phyloP scores from a whole-genome alignment of 1,140 invertebrate species.

The Neotoxoptera formosana region DNA sequence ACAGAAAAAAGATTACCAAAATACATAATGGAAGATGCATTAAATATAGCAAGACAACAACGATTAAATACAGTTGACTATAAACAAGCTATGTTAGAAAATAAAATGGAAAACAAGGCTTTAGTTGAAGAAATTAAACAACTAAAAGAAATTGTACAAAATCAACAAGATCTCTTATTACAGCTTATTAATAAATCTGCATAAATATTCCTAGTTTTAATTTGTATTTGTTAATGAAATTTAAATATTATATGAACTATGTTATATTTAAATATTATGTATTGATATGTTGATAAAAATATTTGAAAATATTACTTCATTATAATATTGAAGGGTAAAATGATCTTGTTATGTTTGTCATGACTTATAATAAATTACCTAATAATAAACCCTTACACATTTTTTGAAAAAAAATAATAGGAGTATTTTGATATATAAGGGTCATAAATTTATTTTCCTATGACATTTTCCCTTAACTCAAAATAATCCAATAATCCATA shows the following conservation, averaged over 20 bases:
- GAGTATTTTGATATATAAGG: constrained; percentile 3
- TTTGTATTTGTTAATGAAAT: constrained; percentile 23
- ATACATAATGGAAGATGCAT: constrained; percentile 77
- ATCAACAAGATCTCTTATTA: constrained; percentile 50
- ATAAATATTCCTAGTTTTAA: constrained; percentile 19
- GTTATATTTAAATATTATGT: constrained; percentile 18
- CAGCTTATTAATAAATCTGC: constrained; percentile 51
- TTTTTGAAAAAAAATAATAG: constrained; percentile 6
- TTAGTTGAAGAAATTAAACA: constrained; percentile 57
- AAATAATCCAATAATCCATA: constrained; percentile 25
- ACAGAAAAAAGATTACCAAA: constrained; percentile 78
- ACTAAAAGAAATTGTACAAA: constrained; percentile 55
- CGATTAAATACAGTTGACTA: constrained; percentile 46
- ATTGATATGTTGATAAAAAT: constrained; percentile 19
- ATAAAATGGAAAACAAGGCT: constrained; percentile 57
- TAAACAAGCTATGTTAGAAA: constrained; percentile 55
- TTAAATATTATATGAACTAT: constrained; percentile 15
- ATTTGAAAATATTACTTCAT: constrained; percentile 40
- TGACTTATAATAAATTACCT: constrained; percentile 61
- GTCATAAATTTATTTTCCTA: constrained; percentile 14
- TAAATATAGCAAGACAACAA: constrained; percentile 75
- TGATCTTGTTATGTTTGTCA: constrained; percentile 54
- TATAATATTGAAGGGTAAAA: constrained; percentile 34
- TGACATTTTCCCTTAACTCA: not conserved
- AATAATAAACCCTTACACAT: constrained; percentile 61